Evolutionary conservation across 2,888 invertebrate genomes (phyloP), one percentile per base, ranked within the genome.

Genomic region (Troilus luridus): DNA sequence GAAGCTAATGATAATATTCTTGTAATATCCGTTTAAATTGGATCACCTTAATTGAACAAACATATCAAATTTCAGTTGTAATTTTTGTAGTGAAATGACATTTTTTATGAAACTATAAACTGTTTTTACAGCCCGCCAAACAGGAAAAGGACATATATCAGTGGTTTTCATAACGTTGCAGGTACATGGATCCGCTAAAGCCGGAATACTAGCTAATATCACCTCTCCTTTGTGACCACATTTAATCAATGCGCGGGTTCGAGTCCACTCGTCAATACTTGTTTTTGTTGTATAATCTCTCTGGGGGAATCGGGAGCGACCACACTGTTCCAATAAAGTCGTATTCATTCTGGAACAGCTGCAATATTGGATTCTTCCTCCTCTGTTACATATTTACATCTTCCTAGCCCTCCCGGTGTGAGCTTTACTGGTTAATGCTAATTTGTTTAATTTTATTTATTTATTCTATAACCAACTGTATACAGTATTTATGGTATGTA

Each of bases 211-310:
- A 41, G 41, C 72, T 77, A 77, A 77, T 77, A 77, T 77, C 72
- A 41, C 72, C 72, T 77, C 17, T 10, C 41, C 27, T 19, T 41
- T 41, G 27, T 41, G 72, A 41, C 72, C 72, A 77, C 72, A 77
- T 41, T 77, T 41, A 77, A 77, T 77, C 72, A 77, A 17, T 41
- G 72, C 19, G 72, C 19, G 72, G 67, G 27, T 67, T 67, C 67
- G 6, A 41, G 27, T 8, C 27, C 17, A 77, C 72, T 77, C 72
- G 72, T 77, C 72, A 77, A 77, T 77, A 77, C 72, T 77, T 77
- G 72, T 77, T 77, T 77, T 77, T 77, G 72, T 77, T 77, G 72
- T 77, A 77, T 77, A 77, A 77, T 77, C 72, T 77, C 72, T 2
- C 72, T 27, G 72, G 27, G 72, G 72, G 72, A 41, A 77, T 77